phyloP scores from a whole-genome alignment of 1,140 invertebrate species.

The Euwallacea fornicatus region DNA sequence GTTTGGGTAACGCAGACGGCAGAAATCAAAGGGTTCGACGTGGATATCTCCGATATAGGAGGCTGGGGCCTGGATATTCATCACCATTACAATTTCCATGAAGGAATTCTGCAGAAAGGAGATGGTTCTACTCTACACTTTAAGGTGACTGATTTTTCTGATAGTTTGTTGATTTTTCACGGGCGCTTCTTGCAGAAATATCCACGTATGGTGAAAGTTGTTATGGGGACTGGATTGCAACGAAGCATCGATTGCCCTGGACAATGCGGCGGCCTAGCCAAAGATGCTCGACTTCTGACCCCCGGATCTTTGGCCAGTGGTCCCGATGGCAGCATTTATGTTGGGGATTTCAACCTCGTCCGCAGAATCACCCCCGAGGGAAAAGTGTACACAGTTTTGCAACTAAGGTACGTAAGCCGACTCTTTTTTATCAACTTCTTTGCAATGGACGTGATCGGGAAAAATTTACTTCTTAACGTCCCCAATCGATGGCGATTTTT shows the following conservation, averaged over 20 bases:
- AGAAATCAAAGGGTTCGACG: conserved; percentile 93
- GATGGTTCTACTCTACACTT: conserved; percentile 92
- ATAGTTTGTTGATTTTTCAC: not conserved
- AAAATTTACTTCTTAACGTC: not conserved
- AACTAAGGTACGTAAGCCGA: conserved; percentile 70
- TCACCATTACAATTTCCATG: conserved; percentile 97
- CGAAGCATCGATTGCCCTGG: conserved; percentile 72
- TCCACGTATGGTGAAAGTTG: conserved; percentile 83
- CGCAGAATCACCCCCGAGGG: conserved; percentile 89
- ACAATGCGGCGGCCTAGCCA: conserved; percentile 83
- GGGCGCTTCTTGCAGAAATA: conserved; percentile 62
- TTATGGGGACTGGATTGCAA: conserved; percentile 93
- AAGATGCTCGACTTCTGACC: conserved; percentile 83
- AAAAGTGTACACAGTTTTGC: conserved; percentile 88
- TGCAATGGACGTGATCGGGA: not conserved
- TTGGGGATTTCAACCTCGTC: conserved; percentile 96
- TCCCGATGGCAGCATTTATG: conserved; percentile 93
- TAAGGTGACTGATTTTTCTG: conserved; percentile 51
- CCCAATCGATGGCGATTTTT: not conserved
- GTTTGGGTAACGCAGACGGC: conserved; percentile 95
- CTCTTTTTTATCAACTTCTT: too few relatives aligned
- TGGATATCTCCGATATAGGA: conserved; percentile 94
- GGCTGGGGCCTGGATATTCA: conserved; percentile 98
- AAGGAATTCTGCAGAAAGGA: conserved; percentile 95
- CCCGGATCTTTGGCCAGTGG: conserved; percentile 92